Conservation (phyloP, 2,888 invertebrate genomes). For the Volucella zonaria region DNA sequence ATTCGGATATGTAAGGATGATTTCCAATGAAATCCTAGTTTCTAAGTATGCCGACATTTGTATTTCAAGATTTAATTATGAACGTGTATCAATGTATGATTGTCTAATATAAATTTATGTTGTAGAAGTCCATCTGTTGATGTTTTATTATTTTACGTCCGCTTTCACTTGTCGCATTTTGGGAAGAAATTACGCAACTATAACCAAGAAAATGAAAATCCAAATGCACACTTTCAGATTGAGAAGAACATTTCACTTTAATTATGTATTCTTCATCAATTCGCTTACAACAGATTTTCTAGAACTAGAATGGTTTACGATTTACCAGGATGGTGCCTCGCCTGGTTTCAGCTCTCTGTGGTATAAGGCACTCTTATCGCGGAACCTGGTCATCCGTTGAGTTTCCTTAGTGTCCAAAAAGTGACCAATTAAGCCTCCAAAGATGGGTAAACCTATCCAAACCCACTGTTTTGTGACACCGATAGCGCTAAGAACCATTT, state of each 20-base stretch:
- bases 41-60: conserved; percentile 2
- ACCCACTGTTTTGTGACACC: conserved; percentile 84
- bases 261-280: conserved; percentile 45
- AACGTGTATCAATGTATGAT: neutral
- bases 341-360: conserved; percentile 87
- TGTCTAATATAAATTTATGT: too few relatives aligned
- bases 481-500: conserved; percentile 76
- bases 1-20: conserved; percentile 7
- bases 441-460: conserved; percentile 84
- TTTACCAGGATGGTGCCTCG: conserved; percentile 88
- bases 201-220: conserved; percentile 32
- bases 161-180: neutral
- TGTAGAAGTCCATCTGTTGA: too few relatives aligned
- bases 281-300: conserved; percentile 24
- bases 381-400: conserved; percentile 87
- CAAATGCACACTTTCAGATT: neutral
- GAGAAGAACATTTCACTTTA: conserved; percentile 59
- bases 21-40: neutral
- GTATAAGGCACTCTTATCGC: conserved; percentile 91
- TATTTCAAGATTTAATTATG: neutral
- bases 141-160: too few relatives aligned
- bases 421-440: conserved; percentile 86
- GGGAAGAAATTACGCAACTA: conserved; percentile 29
- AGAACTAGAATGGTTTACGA: neutral
- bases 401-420: conserved; percentile 88